A percentile compares a stretch with the other conserved stretches of the same genome.
Evolutionary conservation across 2,888 invertebrate genomes (phyloP).

Genomic region (Cremastinae sp.): DNA sequence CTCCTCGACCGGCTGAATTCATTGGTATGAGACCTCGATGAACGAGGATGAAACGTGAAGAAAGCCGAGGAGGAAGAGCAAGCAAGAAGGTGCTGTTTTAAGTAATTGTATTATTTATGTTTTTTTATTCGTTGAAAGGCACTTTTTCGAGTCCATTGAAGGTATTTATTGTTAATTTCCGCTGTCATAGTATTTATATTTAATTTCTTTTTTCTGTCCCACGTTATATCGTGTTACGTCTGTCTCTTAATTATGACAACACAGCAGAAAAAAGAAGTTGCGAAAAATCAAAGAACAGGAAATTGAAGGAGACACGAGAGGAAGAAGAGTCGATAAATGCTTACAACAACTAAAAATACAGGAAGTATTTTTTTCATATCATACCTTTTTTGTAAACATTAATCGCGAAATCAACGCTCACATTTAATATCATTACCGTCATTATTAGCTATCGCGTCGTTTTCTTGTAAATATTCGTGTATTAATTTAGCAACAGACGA

Average conservation of each 20-base stretch:
- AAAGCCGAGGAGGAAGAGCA: not conserved
- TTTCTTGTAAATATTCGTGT: conserved; percentile 47
- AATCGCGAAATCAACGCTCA: conserved; percentile 3
- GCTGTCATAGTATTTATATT: conserved; percentile 68
- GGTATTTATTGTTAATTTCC: conserved; percentile 67
- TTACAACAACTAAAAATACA: not conserved
- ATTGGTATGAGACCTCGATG: too few species aligned
- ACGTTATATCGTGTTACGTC: conserved; percentile 46
- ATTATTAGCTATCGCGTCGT: conserved; percentile 10
- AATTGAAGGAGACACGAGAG: too few species aligned
- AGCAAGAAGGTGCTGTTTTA: conserved; percentile 49
- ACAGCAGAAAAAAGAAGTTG: conserved; percentile 3
- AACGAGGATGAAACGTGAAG: not conserved
- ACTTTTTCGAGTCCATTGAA: conserved; percentile 64
- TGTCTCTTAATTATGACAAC: conserved; percentile 41
- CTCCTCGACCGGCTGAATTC: too few species aligned
- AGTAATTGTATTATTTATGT: conserved; percentile 62
- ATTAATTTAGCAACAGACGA: conserved; percentile 42
- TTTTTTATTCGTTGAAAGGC: conserved; percentile 67
- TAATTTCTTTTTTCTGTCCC: conserved; percentile 44
- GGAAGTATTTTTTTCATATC: not conserved
- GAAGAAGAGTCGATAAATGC: conserved; percentile 15
- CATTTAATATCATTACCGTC: conserved; percentile 23
- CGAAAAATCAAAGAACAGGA: too few species aligned
- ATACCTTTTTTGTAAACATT: not conserved